A percentile compares a stretch with the other conserved stretches of the same genome.
Evolutionary conservation across 2,113 vertebrate genomes (phyloP).

Genomic region (Dipodomys merriami): DNA sequence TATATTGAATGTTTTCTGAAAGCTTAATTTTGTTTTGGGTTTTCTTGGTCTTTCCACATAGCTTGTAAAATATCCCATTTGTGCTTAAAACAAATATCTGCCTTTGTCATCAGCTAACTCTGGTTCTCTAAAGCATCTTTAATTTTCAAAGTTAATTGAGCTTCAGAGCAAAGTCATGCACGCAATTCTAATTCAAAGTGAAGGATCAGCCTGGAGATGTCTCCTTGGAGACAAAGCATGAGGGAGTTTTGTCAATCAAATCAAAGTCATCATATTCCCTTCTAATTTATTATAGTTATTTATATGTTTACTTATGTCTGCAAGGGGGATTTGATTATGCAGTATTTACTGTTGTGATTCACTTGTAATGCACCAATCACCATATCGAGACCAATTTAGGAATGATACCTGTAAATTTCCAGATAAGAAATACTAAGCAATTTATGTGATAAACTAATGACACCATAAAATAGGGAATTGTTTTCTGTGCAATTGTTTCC

Average conservation of each 20-base stretch:
- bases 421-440: conserved; percentile 70
- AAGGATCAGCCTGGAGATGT: conserved; percentile 55
- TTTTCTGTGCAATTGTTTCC: conserved; percentile 24
- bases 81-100: conserved; percentile 65
- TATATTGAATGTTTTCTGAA: conserved; percentile 29
- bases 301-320: conserved; percentile 81
- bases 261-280: conserved; percentile 79
- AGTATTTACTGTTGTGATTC: conserved; percentile 83
- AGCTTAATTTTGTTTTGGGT: conserved; percentile 52
- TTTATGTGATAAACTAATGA: conserved; percentile 72
- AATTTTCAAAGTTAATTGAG: conserved; percentile 72
- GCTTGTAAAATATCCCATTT: conserved; percentile 56
- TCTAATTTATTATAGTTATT: conserved; percentile 82
- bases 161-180: conserved; percentile 57
- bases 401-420: conserved; percentile 78
- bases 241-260: conserved; percentile 83
- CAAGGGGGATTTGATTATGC: conserved; percentile 81
- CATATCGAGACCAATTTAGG: conserved; percentile 75
- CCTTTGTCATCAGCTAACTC: conserved; percentile 47
- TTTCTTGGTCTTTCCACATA: conserved; percentile 46
- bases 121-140: conserved; percentile 62
- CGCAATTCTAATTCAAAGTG: conserved; percentile 70
- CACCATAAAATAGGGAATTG: background rate
- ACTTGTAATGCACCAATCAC: conserved; percentile 79
- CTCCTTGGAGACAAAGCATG: conserved; percentile 80